Evolutionary conservation across 2,888 invertebrate species (phyloP).

Genomic region (Ceraclea dissimilis): DNA sequence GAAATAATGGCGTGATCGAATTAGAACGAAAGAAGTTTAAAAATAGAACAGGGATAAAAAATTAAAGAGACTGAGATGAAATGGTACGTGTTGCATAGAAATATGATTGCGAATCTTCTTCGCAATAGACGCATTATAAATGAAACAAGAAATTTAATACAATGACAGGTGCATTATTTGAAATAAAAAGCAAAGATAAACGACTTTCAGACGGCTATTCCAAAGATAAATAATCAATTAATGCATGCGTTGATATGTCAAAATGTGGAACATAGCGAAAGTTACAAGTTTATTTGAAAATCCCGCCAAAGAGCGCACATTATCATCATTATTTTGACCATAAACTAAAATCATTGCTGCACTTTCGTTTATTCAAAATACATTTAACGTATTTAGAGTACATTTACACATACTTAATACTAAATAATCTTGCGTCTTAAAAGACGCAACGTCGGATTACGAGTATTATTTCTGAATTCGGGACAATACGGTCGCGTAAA

Average conservation of each 20-base stretch:
- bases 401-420: background rate
- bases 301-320: background rate
- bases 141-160: too few relatives aligned
- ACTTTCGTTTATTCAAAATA: background rate
- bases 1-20: background rate
- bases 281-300: background rate
- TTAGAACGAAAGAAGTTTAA: too few relatives aligned
- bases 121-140: too few relatives aligned
- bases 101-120: too few relatives aligned
- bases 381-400: background rate
- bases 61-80: too few relatives aligned
- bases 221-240: background rate
- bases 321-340: background rate
- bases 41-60: too few relatives aligned
- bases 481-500: conserved; percentile 7
- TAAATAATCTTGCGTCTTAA: background rate
- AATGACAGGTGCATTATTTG: background rate
- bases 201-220: background rate
- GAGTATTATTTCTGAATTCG: background rate
- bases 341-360: background rate
- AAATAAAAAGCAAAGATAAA: background rate
- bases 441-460: background rate
- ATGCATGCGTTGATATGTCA: background rate
- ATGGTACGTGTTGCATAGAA: too few relatives aligned
- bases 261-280: background rate